A percentile compares a stretch with the other conserved stretches of the same genome.
phyloP scores from a whole-genome alignment of 2,113 vertebrate genomes.

The Eurypyga helias region DNA sequence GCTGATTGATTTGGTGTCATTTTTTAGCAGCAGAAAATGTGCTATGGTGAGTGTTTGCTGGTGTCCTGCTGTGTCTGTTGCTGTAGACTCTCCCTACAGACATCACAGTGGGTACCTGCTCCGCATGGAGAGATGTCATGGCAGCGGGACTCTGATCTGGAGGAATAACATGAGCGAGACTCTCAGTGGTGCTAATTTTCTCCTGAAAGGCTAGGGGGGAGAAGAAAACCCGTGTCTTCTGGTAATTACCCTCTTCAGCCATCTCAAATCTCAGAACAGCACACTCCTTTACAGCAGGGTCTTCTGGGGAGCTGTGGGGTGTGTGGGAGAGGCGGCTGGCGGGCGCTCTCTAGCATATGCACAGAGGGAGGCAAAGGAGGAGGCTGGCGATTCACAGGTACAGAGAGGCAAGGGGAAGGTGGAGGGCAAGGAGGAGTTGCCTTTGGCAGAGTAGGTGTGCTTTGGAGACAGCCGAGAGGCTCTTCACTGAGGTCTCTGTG shows the following conservation, averaged over 20 bases:
- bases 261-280: neutral
- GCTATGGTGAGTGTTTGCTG: neutral
- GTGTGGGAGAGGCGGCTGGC: neutral
- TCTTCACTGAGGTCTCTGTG: neutral
- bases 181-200: neutral
- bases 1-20: neutral
- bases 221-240: neutral
- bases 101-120: neutral
- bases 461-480: neutral
- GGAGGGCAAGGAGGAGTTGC: neutral
- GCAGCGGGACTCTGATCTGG: neutral
- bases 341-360: accelerated
- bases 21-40: neutral
- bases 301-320: neutral
- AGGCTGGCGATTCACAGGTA: neutral
- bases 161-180: neutral
- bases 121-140: neutral
- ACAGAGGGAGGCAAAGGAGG: neutral
- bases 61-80: neutral
- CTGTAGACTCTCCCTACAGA: neutral
- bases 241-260: neutral
- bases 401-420: neutral
- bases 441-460: neutral
- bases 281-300: neutral
- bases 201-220: neutral